A percentile compares a stretch with the other conserved stretches of the same genome.
These are phyloP conservation scores for Zaprionus lachaisei DNA, from an alignment of 1,140 invertebrate genomes.

Conservation along the genomic window DNA sequence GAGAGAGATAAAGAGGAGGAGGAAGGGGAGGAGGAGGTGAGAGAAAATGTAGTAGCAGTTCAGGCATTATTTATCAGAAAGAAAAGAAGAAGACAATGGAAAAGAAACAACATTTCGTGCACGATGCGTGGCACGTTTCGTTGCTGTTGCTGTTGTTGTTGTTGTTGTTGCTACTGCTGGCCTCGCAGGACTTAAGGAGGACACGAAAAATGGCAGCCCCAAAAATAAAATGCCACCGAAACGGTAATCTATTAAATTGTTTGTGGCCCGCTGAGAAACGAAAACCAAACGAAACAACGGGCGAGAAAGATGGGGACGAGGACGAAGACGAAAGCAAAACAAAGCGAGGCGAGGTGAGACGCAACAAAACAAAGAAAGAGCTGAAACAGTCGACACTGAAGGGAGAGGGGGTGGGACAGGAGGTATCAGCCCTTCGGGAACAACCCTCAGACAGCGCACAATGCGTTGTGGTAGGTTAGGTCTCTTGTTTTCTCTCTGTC, in stretches of 20 bases:
- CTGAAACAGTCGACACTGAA: not conserved
- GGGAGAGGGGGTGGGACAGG: not conserved
- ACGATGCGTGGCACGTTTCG: slow-evolving; percentile 1
- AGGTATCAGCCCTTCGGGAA: slow-evolving; percentile 15
- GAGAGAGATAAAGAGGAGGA: not conserved
- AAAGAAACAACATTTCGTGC: not conserved
- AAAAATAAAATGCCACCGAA: slow-evolving; percentile 69
- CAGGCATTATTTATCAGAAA: too few relatives aligned
- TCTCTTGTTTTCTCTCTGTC: not conserved
- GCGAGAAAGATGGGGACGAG: not conserved
- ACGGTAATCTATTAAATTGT: slow-evolving; percentile 81
- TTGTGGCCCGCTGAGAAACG: slow-evolving; percentile 54
- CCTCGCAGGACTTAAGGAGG: slow-evolving; percentile 2
- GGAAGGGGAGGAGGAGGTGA: too few relatives aligned
- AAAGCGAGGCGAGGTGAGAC: not conserved
- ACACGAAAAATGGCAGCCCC: slow-evolving; percentile 30
- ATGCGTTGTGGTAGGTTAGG: slow-evolving; percentile 78
- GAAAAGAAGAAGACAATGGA: not conserved
- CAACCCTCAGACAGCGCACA: slow-evolving; percentile 71
- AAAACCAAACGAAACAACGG: slow-evolving; percentile 32
- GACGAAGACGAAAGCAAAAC: not conserved
- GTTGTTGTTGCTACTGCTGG: not conserved
- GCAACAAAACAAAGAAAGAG: not conserved
- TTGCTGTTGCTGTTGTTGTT: not conserved
- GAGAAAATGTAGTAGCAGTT: too few relatives aligned